Evolutionary conservation across 2,888 invertebrate species (phyloP).

Genomic region (Nycteola revayana): DNA sequence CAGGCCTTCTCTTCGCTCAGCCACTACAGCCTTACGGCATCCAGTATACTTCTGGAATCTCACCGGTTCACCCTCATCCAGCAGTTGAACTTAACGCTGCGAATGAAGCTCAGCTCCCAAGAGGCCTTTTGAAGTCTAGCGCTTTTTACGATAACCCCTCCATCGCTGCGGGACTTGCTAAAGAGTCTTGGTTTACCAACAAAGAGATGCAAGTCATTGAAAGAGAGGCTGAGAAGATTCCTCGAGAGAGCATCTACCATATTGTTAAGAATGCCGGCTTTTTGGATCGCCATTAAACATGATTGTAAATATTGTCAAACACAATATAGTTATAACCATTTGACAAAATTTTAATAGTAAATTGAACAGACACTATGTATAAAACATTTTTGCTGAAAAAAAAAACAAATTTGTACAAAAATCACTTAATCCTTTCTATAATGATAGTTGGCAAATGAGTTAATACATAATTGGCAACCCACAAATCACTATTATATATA

Average conservation of each 20-base stretch:
- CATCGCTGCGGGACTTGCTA: conserved; percentile 87
- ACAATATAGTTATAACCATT: too few species aligned
- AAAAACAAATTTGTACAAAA: too few species aligned
- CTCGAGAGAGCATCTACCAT: conserved; percentile 87
- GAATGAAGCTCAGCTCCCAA: conserved; percentile 87
- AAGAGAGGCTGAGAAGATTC: conserved; percentile 91
- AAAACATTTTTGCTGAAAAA: too few species aligned
- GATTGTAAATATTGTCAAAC: too few species aligned
- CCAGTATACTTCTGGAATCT: conserved; percentile 66
- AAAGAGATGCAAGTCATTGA: conserved; percentile 90
- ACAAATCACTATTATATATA: too few species aligned
- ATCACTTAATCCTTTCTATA: too few species aligned
- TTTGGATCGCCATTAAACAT: conserved; percentile 54
- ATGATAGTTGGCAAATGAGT: too few species aligned
- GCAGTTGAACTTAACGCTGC: conserved; percentile 87
- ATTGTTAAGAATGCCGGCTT: conserved; percentile 89
- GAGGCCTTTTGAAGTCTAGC: conserved; percentile 84
- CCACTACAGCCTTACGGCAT: conserved; percentile 70
- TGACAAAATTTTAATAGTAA: too few species aligned
- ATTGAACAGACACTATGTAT: too few species aligned
- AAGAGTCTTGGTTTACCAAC: conserved; percentile 89
- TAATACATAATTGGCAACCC: too few species aligned
- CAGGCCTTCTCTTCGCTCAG: conserved; percentile 70
- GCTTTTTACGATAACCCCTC: conserved; percentile 89
- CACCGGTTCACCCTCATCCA: conserved; percentile 82